Evolutionary conservation across 2,113 vertebrate genomes (phyloP), one percentile per base, ranked within the genome.

Genomic region (Nibea coibor): DNA sequence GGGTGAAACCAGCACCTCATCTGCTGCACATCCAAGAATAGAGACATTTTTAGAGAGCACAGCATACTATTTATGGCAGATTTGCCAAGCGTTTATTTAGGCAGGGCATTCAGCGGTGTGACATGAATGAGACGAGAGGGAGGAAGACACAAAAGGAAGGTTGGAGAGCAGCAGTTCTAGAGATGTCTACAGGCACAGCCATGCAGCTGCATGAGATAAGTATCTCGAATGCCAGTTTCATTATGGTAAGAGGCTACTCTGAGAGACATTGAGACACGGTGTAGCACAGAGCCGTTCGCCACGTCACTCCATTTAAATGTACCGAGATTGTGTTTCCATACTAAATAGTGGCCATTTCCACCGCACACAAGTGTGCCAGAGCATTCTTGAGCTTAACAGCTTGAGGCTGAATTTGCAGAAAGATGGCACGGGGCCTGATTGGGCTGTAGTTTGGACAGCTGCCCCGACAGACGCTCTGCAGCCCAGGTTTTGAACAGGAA

Each of bases 391-490:
- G 83, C 82, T 85, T 57, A 79, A 90, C 90, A 87, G 88, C 87
- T 88, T 88, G 86, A 70, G 87, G 61, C 53, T 76, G 68, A 80
- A 72, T 82, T 81, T 86, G 75, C 85, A 66, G 78, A 51, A 79
- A 75, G 58, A 85, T 91, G 89, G 89, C 88, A 83, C 61, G 0
- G 10, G 28, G 85, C 91, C 90, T 92, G 88, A 90, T 90, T 85
- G 81, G 88, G 82, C 77, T 86, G 87, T 72, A 83, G 80, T 87
- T 92, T 93, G 90, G 90, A 87, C 89, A 78, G 77, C 73, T 88
- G 82, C 84, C 88, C 81, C 0, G 17, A 79, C 90, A 91, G 91
- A 91, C 70, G 57, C 80, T 85, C 75, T 57, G 72, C 70, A 78
- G 80, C 70, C 69, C 82, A 78, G 89, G 81, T 88, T 89, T 72